Percentiles rank a stretch among this genome's conserved stretches.
Conservation (phyloP, 2,113 vertebrate species). For the Chaetodon auriga region DNA sequence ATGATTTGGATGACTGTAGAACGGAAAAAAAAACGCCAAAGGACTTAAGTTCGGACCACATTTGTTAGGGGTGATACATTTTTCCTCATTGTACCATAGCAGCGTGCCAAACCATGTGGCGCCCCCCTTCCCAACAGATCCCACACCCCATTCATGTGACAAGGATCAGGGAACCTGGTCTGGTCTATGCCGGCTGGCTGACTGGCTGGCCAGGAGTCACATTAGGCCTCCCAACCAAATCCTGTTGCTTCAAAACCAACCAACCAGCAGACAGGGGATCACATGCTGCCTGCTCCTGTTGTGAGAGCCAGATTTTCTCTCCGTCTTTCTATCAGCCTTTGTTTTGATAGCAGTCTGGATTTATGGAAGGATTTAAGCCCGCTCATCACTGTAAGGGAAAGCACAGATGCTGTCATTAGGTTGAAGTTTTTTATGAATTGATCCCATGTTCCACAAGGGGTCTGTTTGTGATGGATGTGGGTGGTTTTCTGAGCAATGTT, state of each 20-base stretch:
- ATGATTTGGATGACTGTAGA: conserved; percentile 42
- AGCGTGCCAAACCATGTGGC: conserved; percentile 33
- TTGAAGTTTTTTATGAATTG: conserved; percentile 42
- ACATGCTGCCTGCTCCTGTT: conserved; percentile 77
- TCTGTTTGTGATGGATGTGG: conserved; percentile 41
- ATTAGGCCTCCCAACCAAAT: conserved; percentile 75
- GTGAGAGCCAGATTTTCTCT: conserved; percentile 67
- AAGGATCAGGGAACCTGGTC: conserved; percentile 68
- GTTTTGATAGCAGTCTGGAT: conserved; percentile 81
- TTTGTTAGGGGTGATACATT: conserved; percentile 42
- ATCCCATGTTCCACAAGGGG: conserved; percentile 25
- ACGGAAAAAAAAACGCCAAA: conserved; percentile 19
- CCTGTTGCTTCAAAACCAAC: conserved; percentile 80
- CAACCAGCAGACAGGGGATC: conserved; percentile 77
- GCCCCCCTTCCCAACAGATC: conserved; percentile 32
- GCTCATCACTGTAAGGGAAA: conserved; percentile 66
- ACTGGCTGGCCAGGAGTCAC: conserved; percentile 63
- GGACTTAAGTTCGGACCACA: conserved; percentile 25
- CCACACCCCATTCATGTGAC: conserved; percentile 72
- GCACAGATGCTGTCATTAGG: conserved; percentile 72
- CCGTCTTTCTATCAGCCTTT: conserved; percentile 66
- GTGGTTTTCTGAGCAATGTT: conserved; percentile 27
- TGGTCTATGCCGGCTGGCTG: conserved; percentile 58
- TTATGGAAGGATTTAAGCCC: conserved; percentile 71
- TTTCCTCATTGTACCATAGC: conserved; percentile 34